phyloP scores from a whole-genome alignment of 2,113 vertebrate genomes.

The Psilopsiagon aymara region DNA sequence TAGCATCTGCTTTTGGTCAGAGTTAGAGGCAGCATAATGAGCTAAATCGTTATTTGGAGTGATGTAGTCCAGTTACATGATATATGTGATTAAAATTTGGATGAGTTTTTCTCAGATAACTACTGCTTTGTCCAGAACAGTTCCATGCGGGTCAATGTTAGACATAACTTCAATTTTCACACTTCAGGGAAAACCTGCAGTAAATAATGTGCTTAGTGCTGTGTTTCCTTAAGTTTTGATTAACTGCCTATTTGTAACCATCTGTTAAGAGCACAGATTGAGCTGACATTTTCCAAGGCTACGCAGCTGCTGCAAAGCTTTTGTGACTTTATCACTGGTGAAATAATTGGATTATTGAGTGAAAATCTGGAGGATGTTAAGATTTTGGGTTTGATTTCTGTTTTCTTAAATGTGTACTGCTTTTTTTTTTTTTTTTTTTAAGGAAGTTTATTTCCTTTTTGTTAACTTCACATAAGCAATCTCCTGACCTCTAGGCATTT shows the following conservation, averaged over 20 bases:
- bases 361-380: background rate
- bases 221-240: background rate
- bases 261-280: background rate
- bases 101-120: background rate
- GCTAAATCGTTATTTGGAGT: background rate
- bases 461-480: background rate
- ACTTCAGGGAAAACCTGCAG: background rate
- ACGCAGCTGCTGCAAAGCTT: background rate
- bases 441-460: background rate
- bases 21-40: background rate
- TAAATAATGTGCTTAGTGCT: background rate
- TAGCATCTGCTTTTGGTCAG: constrained; percentile 11
- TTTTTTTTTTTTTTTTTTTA: background rate
- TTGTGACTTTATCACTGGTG: background rate
- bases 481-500: background rate
- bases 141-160: background rate
- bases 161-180: background rate
- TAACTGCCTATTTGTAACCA: background rate
- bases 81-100: background rate
- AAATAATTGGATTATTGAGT: background rate
- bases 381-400: background rate
- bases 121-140: background rate
- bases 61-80: background rate
- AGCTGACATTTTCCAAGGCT: background rate
- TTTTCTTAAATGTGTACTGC: background rate